phyloP scores from a whole-genome alignment of 2,888 invertebrate species.

The Drosophila subquinaria region DNA sequence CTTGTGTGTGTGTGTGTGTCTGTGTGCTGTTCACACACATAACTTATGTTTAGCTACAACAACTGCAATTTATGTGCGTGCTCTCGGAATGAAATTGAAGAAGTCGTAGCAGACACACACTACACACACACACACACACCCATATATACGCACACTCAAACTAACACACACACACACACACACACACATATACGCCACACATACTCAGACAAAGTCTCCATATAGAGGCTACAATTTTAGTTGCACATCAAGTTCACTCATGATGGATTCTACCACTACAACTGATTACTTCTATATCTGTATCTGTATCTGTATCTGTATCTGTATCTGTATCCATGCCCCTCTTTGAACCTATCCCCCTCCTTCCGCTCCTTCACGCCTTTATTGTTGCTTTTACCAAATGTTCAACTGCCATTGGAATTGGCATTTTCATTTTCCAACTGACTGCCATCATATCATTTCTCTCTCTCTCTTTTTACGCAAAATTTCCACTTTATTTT shows the following conservation, averaged over 20 bases:
- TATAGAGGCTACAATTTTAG: constrained; percentile 3
- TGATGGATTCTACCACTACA: constrained; percentile 20
- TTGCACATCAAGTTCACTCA: constrained; percentile 11
- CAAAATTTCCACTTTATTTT: background rate
- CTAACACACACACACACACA: background rate
- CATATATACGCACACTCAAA: background rate
- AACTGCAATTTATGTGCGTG: constrained; percentile 69
- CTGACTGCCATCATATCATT: constrained; percentile 4
- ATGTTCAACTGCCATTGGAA: constrained; percentile 13
- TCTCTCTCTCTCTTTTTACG: background rate
- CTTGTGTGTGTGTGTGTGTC: constrained; percentile 27
- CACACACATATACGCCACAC: background rate
- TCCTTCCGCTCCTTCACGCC: background rate
- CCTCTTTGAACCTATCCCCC: too few relatives aligned
- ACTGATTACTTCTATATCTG: constrained; percentile 19
- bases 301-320: background rate
- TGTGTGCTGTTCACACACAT: constrained; percentile 55
- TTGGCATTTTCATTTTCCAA: constrained; percentile 23
- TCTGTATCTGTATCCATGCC: background rate
- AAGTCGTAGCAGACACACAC: constrained; percentile 19
- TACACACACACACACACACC: background rate
- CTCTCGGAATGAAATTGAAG: constrained; percentile 37
- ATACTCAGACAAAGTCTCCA: background rate
- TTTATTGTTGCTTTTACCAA: background rate
- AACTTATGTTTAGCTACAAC: constrained; percentile 71